Base-by-base conservation (phyloP, 2,113 vertebrate genomes). In the Leucopternis melanops region DNA sequence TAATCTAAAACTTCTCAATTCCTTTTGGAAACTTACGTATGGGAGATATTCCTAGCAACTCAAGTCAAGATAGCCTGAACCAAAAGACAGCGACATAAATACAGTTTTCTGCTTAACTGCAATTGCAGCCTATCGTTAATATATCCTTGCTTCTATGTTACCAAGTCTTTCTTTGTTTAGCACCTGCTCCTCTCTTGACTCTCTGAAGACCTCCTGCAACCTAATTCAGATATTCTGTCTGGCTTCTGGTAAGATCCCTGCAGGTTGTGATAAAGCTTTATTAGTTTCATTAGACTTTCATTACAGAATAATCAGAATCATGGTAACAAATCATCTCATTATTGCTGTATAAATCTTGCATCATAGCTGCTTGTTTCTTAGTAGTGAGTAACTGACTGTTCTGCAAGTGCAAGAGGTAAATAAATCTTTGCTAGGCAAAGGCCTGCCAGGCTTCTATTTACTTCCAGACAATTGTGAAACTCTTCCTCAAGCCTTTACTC, bases 241-340 rank as follows among this genome's bases (percentile, higher is more conserved):
- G 86, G 47, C 58, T 88, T 20, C 66, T 86, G 66, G 29, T 79
- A 82, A 23, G 63, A 86, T 89, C 62, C 71, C 86, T 95, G 80
- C 87, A 89, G 84, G 70, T 40, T 72, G 74, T 92, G 88, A 92
- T 90, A 73, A 72, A 97, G 83, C 91, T 93, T 96, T 95, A 91
- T 93, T 97, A 86, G 71, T 95, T 96, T 96, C 92, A 91, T 96
- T 88, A 94, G 90, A 52, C 81, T 94, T 97, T 92, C 88, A 92
- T 95, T 94, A 95, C 2, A 16, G 74, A 86, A 90, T 90, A 96
- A 96, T 88, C 86, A 95, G 77, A 85, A 69, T 81, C n/a, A 45
- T 2, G 58, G 80, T 94, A 95, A 91, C 90, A 95, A 95, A 92
- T 90, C 69, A 70, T 88, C 62, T 70, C 5, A 6, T 92, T 96